Evolutionary conservation across 2,888 invertebrate genomes (phyloP).

Genomic region (Apamea anceps): DNA sequence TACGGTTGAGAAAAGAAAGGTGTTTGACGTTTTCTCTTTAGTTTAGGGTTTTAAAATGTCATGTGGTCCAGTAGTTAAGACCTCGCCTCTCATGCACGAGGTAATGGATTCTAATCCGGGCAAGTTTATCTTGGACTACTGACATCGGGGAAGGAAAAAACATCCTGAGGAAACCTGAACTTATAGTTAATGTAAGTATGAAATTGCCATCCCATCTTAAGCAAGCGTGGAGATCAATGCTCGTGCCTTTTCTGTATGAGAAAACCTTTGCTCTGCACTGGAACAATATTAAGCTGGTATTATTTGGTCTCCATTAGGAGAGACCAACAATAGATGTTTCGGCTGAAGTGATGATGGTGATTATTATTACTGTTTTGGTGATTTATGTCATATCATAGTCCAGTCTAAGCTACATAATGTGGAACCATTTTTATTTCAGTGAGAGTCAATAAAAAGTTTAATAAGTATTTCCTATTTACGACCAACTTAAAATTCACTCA

Average conservation of each 20-base stretch:
- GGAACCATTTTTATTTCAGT: neutral
- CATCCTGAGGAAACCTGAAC: neutral
- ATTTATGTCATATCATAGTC: neutral
- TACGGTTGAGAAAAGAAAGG: conserved; percentile 18
- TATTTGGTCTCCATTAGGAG: too few relatives aligned
- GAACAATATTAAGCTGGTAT: neutral
- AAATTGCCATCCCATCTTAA: neutral
- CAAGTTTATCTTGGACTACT: too few relatives aligned
- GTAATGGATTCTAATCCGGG: too few relatives aligned
- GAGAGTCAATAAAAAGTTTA: neutral
- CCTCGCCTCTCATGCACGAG: too few relatives aligned
- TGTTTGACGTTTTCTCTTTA: conserved; percentile 8
- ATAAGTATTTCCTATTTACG: neutral
- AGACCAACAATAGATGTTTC: too few relatives aligned
- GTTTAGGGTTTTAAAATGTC: neutral
- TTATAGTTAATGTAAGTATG: neutral
- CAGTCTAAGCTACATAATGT: neutral
- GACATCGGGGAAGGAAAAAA: neutral
- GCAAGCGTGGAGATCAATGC: neutral
- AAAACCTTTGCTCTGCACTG: neutral
- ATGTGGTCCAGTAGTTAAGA: too few relatives aligned
- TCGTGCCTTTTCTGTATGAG: neutral
- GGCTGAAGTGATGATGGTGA: too few relatives aligned
- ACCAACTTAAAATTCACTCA: neutral
- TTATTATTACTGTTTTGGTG: neutral